A percentile compares a stretch with the other conserved stretches of the same genome.
Evolutionary conservation across 2,113 vertebrate species (phyloP).

Genomic region (Suncus etruscus): DNA sequence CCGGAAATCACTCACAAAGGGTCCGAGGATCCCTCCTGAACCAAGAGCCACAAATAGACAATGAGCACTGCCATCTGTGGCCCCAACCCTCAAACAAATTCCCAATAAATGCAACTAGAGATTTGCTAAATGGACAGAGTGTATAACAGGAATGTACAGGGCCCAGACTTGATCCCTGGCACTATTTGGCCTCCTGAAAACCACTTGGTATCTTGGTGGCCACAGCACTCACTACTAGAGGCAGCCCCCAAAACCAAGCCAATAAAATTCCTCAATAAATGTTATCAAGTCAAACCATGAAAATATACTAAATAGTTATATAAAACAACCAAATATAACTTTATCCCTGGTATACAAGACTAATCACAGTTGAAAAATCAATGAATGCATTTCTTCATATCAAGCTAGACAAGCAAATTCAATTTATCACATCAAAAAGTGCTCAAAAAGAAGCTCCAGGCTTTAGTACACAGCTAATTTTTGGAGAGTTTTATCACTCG

Average conservation of each 20-base stretch:
- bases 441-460: no score
- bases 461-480: no score
- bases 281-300: not conserved
- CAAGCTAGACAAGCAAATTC: slow-evolving; percentile 4
- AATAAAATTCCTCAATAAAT: not conserved
- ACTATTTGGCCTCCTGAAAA: not conserved
- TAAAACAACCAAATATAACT: not conserved
- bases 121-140: no score
- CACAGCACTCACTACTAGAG: not conserved
- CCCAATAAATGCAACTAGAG: no score
- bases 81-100: no score
- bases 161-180: not conserved
- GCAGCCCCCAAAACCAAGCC: not conserved
- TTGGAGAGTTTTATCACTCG: no score
- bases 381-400: not conserved
- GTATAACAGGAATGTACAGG: no score
- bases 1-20: no score
- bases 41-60: no score
- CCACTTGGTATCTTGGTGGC: no score
- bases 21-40: no score
- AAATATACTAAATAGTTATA: slow-evolving; percentile 28
- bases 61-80: no score
- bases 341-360: not conserved
- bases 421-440: not conserved
- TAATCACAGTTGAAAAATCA: not conserved